Conservation (phyloP, 2,113 vertebrate genomes). For the Galbula dea region DNA sequence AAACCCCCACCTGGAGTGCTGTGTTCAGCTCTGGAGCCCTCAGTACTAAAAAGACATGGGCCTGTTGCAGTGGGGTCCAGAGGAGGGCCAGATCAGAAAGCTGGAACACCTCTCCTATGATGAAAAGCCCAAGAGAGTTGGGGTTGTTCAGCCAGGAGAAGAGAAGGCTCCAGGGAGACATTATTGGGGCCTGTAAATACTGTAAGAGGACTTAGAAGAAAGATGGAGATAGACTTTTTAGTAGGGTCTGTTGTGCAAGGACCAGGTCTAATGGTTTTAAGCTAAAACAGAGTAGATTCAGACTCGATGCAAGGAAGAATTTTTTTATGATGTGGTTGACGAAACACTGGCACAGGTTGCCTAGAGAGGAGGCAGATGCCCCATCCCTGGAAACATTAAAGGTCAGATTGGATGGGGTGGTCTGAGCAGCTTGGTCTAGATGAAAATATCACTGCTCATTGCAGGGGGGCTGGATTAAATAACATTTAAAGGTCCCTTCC, state of each 20-base stretch:
- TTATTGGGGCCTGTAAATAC: background rate
- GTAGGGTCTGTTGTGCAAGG: background rate
- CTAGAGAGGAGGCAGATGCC: no score
- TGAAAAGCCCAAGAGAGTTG: background rate
- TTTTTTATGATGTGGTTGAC: background rate
- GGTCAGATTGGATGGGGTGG: background rate
- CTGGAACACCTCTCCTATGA: background rate
- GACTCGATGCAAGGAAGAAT: background rate
- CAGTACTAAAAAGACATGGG: no score
- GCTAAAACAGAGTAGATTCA: background rate
- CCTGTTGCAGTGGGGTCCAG: no score
- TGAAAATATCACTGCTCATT: background rate
- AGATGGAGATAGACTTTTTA: background rate
- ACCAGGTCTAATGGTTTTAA: background rate
- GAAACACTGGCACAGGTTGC: background rate
- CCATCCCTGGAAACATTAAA: background rate
- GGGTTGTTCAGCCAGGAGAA: background rate
- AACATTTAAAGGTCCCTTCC: background rate
- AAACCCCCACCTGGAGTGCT: no score
- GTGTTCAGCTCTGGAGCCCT: no score
- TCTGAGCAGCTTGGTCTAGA: background rate
- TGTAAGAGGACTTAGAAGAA: background rate
- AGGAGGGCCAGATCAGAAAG: background rate
- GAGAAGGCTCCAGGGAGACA: background rate
- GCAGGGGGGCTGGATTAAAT: background rate